Conservation (phyloP, 2,888 invertebrate genomes). For the Synergus umbraculus region DNA sequence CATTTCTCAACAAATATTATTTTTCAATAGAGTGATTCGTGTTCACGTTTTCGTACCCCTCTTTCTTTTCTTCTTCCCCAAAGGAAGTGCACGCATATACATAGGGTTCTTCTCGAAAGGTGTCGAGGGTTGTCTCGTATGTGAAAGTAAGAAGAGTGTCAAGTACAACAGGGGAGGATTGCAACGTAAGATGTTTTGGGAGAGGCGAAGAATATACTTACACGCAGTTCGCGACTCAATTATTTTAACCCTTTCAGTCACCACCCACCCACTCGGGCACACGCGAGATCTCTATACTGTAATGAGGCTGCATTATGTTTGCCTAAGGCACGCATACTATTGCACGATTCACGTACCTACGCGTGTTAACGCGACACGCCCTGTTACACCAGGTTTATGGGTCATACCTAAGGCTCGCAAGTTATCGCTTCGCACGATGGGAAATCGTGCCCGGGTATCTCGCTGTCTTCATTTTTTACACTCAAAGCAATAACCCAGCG, state of each 20-base stretch:
- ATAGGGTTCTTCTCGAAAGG: constrained; percentile 38
- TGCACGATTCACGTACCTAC: constrained; percentile 7
- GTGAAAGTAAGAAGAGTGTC: constrained; percentile 27
- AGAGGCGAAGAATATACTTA: constrained; percentile 11
- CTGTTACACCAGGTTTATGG: constrained; percentile 35
- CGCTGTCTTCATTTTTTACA: constrained; percentile 30
- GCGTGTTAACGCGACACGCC: constrained; percentile 40
- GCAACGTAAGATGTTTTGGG: constrained; percentile 36
- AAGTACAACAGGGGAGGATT: constrained; percentile 28
- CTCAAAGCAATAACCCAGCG: constrained; percentile 35
- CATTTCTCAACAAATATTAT: neutral
- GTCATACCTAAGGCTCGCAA: constrained; percentile 21
- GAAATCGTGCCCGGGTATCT: constrained; percentile 39
- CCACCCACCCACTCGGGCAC: constrained; percentile 27
- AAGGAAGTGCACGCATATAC: constrained; percentile 37
- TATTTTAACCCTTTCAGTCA: constrained; percentile 33
- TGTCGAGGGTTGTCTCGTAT: constrained; percentile 26
- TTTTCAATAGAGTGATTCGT: constrained; percentile 14
- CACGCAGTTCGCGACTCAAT: constrained; percentile 39
- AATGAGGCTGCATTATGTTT: constrained; percentile 32
- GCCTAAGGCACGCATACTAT: constrained; percentile 27
- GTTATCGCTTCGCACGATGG: constrained; percentile 40
- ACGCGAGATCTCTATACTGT: constrained; percentile 19
- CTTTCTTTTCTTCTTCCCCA: neutral
- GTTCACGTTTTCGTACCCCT: constrained; percentile 11